Percentiles rank a stretch among this genome's conserved stretches.
These are phyloP conservation scores for Siniperca scherzeri DNA, from an alignment of 2,797 vertebrate genomes.

Conservation along the genomic window DNA sequence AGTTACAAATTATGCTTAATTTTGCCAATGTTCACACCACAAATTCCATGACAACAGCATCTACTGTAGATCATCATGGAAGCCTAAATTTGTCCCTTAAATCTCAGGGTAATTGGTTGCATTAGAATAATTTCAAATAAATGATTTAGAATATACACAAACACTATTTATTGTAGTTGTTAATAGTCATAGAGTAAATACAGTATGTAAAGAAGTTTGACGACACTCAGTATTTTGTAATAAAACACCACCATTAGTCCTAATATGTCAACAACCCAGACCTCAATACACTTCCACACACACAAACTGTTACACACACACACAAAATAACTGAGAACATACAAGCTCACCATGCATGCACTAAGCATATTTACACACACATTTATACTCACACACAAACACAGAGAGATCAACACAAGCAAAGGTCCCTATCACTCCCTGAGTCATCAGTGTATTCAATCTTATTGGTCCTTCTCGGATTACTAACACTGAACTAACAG, in stretches of 20 bases:
- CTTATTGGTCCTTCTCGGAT: neutral
- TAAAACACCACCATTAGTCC: neutral
- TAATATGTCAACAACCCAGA: neutral
- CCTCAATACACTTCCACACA: neutral
- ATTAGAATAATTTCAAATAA: neutral
- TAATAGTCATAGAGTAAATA: neutral
- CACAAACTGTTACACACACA: neutral
- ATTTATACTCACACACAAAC: neutral
- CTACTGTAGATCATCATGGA: neutral
- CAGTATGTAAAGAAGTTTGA: neutral
- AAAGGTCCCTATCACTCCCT: neutral
- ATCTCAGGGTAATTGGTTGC: neutral
- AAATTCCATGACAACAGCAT: neutral
- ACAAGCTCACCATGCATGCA: neutral
- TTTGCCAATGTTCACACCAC: too few relatives aligned
- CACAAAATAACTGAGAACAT: neutral
- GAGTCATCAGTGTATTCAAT: slow-evolving; percentile 18
- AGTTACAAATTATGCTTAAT: too few relatives aligned
- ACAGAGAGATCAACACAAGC: neutral
- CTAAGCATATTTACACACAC: neutral
- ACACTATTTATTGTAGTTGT: neutral
- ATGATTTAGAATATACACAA: neutral
- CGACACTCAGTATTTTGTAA: neutral
- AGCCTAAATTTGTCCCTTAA: neutral
- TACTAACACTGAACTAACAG: neutral